These are phyloP conservation scores for Eulemur coronatus DNA, from an alignment of 2,797 vertebrate genomes.

Conservation along the genomic window DNA sequence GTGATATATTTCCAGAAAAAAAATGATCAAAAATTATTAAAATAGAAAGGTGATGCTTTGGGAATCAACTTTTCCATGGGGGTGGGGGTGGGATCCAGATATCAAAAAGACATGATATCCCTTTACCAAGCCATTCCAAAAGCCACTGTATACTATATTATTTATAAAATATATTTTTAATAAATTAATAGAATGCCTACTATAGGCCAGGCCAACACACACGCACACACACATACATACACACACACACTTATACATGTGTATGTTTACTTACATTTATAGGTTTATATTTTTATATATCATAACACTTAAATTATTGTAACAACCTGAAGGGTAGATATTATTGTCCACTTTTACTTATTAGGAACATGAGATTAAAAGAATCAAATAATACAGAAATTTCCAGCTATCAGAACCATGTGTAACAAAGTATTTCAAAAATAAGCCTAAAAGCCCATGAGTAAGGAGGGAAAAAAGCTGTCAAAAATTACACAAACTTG, in stretches of 20 bases:
- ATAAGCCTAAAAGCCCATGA: neutral
- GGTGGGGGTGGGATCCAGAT: neutral
- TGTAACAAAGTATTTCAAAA: constrained; percentile 22
- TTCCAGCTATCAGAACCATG: neutral
- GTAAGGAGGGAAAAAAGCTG: neutral
- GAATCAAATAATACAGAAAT: neutral
- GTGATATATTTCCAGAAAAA: neutral
- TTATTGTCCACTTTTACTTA: neutral
- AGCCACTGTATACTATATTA: neutral
- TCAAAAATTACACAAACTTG: neutral
- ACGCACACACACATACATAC: neutral
- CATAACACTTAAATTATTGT: neutral
- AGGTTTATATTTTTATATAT: neutral
- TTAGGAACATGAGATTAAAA: constrained; percentile 11
- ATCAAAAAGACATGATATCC: neutral
- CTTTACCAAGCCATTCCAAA: neutral
- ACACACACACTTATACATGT: rapidly evolving
- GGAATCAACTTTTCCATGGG: neutral
- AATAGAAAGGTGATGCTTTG: neutral
- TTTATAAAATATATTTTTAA: neutral
- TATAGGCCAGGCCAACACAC: neutral
- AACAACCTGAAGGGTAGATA: neutral
- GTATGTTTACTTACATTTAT: neutral
- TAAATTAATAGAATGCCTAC: neutral
- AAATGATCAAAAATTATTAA: neutral